These are phyloP conservation scores for Scaptomyza tumidula DNA, from an alignment of 2,888 invertebrate species.

Conservation along the genomic window DNA sequence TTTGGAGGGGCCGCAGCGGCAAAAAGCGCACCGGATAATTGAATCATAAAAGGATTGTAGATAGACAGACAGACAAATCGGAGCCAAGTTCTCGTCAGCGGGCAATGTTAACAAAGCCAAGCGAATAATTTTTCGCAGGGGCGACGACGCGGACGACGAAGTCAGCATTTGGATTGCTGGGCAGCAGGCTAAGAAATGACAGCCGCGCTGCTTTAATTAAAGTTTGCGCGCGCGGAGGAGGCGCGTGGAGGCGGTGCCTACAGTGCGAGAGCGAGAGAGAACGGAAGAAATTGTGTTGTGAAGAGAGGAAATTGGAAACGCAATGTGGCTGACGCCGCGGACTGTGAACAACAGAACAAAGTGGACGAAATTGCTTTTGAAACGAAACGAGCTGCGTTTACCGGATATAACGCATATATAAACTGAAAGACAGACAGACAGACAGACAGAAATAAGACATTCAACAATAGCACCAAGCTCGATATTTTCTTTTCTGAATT, in stretches of 20 bases:
- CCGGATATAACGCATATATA: slow-evolving; percentile 32
- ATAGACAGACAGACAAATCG: slow-evolving; percentile 38
- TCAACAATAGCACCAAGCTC: slow-evolving; percentile 10
- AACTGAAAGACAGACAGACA: slow-evolving; percentile 2
- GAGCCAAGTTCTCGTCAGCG: slow-evolving; percentile 47
- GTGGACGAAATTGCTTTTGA: slow-evolving; percentile 80
- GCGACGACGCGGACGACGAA: slow-evolving; percentile 21
- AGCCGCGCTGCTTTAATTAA: slow-evolving; percentile 78
- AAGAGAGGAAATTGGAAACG: slow-evolving; percentile 70
- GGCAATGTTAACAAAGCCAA: slow-evolving; percentile 78
- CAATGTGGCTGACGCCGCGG: slow-evolving; percentile 78
- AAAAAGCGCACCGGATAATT: slow-evolving; percentile 54
- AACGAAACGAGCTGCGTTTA: slow-evolving; percentile 54
- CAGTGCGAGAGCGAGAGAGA: slow-evolving; percentile 7
- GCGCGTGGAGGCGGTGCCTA: slow-evolving; percentile 49
- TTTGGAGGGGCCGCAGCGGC: slow-evolving; percentile 56
- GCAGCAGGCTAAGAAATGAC: slow-evolving; percentile 68
- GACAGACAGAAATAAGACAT: neutral
- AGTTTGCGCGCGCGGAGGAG: slow-evolving; percentile 62
- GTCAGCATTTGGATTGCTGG: slow-evolving; percentile 2
- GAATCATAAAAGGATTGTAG: slow-evolving; percentile 59
- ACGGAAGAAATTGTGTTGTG: neutral
- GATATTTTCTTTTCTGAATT: slow-evolving; percentile 65
- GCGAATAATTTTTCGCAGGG: slow-evolving; percentile 72
- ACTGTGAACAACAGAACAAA: slow-evolving; percentile 77